These are phyloP conservation scores for Coccyzus lansbergi DNA, from an alignment of 2,797 vertebrate species.

Conservation along the genomic window DNA sequence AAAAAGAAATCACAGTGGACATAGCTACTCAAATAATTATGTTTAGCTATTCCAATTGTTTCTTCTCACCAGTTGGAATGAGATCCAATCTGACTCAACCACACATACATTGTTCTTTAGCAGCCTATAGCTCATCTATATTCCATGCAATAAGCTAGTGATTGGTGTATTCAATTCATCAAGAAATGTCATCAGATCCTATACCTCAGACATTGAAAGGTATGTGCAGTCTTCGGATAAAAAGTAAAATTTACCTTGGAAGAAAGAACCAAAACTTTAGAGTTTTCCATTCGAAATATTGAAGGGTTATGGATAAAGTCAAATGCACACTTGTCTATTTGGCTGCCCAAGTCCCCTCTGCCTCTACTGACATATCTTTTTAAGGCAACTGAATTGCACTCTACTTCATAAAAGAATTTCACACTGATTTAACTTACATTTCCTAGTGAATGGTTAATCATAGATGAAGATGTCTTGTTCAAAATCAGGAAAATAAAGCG, in stretches of 20 bases:
- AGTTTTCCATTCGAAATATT: neutral
- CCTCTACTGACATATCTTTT: neutral
- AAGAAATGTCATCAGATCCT: neutral
- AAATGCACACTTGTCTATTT: neutral
- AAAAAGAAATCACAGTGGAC: neutral
- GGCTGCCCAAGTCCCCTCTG: neutral
- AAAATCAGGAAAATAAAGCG: neutral
- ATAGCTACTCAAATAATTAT: neutral
- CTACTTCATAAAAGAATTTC: neutral
- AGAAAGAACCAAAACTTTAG: neutral
- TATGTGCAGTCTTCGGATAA: neutral
- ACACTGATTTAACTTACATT: neutral
- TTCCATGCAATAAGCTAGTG: neutral
- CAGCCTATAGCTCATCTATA: neutral
- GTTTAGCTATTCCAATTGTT: neutral
- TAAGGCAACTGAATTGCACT: neutral
- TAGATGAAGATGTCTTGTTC: neutral
- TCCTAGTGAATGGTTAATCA: neutral
- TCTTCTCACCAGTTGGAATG: neutral
- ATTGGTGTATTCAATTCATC: neutral
- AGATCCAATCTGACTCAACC: neutral
- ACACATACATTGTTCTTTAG: neutral
- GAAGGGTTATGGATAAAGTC: neutral
- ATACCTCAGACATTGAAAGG: neutral
- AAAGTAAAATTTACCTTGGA: neutral